Base-by-base conservation (phyloP, 2,888 invertebrate genomes). In the Choreutis nemorana region DNA sequence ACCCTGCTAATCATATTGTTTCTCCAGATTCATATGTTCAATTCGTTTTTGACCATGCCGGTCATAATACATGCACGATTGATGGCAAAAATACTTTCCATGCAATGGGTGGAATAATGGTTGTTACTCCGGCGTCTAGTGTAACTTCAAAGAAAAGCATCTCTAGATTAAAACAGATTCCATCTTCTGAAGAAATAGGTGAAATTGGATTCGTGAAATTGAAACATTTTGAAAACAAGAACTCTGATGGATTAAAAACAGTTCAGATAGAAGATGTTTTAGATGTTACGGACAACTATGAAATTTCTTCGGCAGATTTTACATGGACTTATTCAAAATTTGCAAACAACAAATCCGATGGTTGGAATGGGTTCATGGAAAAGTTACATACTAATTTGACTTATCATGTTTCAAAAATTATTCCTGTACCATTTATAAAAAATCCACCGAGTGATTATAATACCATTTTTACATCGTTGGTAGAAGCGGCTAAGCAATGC, bases 21-120 rank as follows among this genome's bases (percentile, higher is more conserved):
- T 23, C 29, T 31, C 32, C 40, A 15, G 39, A 36, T 18, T 29
- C 40, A 11, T 48, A 40, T 31, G 14, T 36, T 29, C 52, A 48
- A 39, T 54, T 46, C 30, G 33, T 53, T 32, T 50, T 29, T 39
- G 50, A 55, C 33, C 55, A 55, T 39, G 48, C 52, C 1, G 52
- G 52, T 40, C 37, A 41, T 35, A 52, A 53, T 35, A 42, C 40
- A 13, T 32, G 33, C 26, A 50, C 45, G 22, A 36, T 49, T 21
- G 42, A 45, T 32, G 49, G 49, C 14, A 30, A 39, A 13, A 37
- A 40, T 36, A 51, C 50, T 21, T 42, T 50, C 29, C 50, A 48
- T 30, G 36, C 31, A n/a, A 48, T 49, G 49, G 48, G 48, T 24
- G 44, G 45, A 27, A 50, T 55, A 20, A 37, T 36, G 35, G 32